Evolutionary conservation across 2,113 vertebrate genomes (phyloP), one percentile per base, ranked within the genome.

Genomic region (Regulus satrapa): DNA sequence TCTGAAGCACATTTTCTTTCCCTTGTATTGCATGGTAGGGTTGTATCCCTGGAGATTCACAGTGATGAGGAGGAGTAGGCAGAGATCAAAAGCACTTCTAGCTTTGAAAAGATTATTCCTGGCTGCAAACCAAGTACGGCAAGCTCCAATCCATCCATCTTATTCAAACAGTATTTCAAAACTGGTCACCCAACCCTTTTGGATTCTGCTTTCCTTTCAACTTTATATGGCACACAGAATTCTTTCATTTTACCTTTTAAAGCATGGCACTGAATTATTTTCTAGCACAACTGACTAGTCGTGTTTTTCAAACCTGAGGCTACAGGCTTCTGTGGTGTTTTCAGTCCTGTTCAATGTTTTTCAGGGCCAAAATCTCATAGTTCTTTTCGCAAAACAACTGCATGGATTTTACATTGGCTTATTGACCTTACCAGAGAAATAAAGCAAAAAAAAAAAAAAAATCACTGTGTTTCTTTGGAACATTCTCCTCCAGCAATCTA

Each of bases 31-130:
- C 94, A 93, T 0, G n/a, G 97, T 96, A 94, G 91, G 84, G 87
- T 95, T 97, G 92, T 97, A 97, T 97, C 97, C 97, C 97, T 98
- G 97, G 98, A 98, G 96, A 95, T 95, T 96, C 93, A 96, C 96
- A 97, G 95, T 88, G 95, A 97, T 96, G 97, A 97, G 96, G 97
- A 96, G 97, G 96, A 97, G 96, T 96, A 98, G 95, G 92, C 94
- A 88, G 92, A 97, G 97, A 97, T 98, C 98, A 98, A 98, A 98
- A 97, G 96, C 95, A 87, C 72, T 95, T 97, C 96, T 97, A 97
- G 93, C 96, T 98, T 97, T 97, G 96, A 97, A 98, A 97, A 98
- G 97, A 97, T 98, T 98, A 98, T 98, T 98, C 97, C 97, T 98
- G 98, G 98, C 98, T 93, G 95, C 81, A 90, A 97, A 97, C 96